Conservation (phyloP, 2,888 invertebrate species). For the Teinopalpus imperialis region DNA sequence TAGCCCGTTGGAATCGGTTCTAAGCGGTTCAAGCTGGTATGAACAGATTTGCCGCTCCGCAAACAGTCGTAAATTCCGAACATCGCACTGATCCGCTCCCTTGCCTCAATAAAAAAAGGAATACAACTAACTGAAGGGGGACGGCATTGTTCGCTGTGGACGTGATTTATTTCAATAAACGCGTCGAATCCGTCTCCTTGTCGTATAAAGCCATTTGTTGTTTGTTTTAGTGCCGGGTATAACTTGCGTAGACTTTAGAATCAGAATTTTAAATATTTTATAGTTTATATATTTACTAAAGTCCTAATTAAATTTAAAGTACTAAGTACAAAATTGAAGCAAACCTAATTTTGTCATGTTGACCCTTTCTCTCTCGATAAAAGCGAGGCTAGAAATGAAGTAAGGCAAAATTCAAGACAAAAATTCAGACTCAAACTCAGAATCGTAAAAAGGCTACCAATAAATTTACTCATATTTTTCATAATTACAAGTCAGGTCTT, state of each 20-base stretch:
- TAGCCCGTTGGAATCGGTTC: constrained; percentile 21
- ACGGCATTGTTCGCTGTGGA: constrained; percentile 44
- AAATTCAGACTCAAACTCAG: too few species aligned
- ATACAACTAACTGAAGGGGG: constrained; percentile 36
- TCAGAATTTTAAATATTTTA: constrained; percentile 17
- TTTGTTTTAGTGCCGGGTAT: constrained; percentile 17
- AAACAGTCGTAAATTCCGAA: constrained; percentile 65
- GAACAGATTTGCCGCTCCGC: constrained; percentile 59
- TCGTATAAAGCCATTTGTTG: constrained; percentile 21
- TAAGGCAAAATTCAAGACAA: too few species aligned
- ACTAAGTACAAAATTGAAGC: too few species aligned
- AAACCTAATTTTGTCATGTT: too few species aligned
- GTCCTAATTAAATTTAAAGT: too few species aligned
- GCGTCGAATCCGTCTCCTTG: constrained; percentile 39
- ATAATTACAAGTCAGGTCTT: too few species aligned
- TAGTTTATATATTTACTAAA: too few species aligned
- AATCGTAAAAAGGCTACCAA: too few species aligned
- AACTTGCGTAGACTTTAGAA: neutral
- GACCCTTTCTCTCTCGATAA: too few species aligned
- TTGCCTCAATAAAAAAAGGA: constrained; percentile 36
- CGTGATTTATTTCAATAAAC: constrained; percentile 62
- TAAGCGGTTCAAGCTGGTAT: constrained; percentile 35
- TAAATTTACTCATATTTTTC: too few species aligned
- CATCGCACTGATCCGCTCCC: constrained; percentile 58
- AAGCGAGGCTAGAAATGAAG: too few species aligned